Evolutionary conservation across 2,113 vertebrate species (phyloP).

Genomic region (Trematomus loennbergii): DNA sequence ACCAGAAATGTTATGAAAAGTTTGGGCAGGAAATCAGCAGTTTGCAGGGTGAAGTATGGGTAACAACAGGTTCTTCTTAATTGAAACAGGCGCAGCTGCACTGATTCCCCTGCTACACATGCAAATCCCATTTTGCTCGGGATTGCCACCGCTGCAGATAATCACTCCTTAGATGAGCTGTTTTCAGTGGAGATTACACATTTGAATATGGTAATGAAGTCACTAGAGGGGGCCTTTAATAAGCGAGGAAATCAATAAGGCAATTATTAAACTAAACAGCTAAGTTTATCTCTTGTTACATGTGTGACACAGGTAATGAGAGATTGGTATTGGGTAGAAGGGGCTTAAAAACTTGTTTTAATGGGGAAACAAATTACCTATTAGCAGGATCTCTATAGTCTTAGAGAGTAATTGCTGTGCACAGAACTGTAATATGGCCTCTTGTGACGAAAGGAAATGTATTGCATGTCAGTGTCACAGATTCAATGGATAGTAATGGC

Average conservation of each 20-base stretch:
- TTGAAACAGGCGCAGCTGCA: slow-evolving; percentile 60
- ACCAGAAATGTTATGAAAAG: slow-evolving; percentile 7
- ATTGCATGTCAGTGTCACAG: slow-evolving; percentile 28
- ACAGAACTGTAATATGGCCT: slow-evolving; percentile 22
- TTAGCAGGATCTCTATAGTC: slow-evolving; percentile 15
- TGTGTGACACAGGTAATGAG: slow-evolving; percentile 39
- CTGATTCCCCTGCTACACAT: slow-evolving; percentile 49
- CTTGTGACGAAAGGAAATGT: slow-evolving; percentile 6
- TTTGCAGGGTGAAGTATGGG: slow-evolving; percentile 30
- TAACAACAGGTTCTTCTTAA: slow-evolving; percentile 53
- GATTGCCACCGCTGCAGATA: slow-evolving; percentile 55
- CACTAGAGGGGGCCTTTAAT: slow-evolving; percentile 50
- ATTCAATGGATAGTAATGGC: slow-evolving; percentile 23
- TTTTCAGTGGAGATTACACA: slow-evolving; percentile 26
- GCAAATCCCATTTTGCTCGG: slow-evolving; percentile 56
- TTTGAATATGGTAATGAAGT: slow-evolving; percentile 64
- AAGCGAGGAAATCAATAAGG: slow-evolving; percentile 63
- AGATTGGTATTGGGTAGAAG: not conserved
- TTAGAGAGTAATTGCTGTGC: slow-evolving; percentile 22
- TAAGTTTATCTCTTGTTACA: slow-evolving; percentile 50
- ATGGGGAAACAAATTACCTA: slow-evolving; percentile 33
- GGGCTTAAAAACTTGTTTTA: slow-evolving; percentile 28
- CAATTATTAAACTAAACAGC: slow-evolving; percentile 62
- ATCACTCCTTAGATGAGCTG: slow-evolving; percentile 59
- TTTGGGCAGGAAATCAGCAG: slow-evolving; percentile 23